Conservation (phyloP, 2,888 invertebrate genomes). For the Agriopis marginaria region DNA sequence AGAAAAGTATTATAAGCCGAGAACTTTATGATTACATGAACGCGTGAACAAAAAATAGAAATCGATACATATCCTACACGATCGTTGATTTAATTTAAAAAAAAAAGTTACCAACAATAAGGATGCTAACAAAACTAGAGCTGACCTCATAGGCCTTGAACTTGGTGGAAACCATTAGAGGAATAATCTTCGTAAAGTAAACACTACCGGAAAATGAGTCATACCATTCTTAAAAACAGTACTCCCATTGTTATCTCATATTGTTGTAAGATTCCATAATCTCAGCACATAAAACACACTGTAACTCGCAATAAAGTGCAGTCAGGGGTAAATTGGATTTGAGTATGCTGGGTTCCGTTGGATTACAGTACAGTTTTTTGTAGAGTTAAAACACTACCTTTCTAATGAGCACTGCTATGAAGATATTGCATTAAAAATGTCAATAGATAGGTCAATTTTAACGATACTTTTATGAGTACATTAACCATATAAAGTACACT, state of each 20-base stretch:
- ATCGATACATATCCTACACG: neutral
- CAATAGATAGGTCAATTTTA: no score
- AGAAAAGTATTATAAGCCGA: no score
- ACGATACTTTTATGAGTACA: no score
- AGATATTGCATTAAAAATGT: neutral
- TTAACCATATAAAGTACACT: no score
- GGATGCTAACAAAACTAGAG: constrained; percentile 13
- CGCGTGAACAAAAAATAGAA: neutral
- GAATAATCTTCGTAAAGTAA: constrained; percentile 23
- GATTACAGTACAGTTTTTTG: neutral
- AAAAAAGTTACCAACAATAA: neutral
- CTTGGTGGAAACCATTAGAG: constrained; percentile 34
- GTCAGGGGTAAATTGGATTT: neutral
- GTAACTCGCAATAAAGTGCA: neutral
- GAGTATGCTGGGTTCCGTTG: neutral
- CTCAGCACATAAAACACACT: constrained; percentile 6
- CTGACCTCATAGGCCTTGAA: constrained; percentile 38
- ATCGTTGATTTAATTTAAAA: neutral
- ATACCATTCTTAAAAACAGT: constrained; percentile 11
- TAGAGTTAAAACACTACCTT: neutral
- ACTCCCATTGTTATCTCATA: constrained; percentile 25
- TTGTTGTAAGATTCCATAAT: constrained; percentile 26
- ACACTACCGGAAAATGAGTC: constrained; percentile 32
- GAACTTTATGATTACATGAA: neutral
- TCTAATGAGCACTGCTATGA: no score